Evolutionary conservation across 2,888 invertebrate species (phyloP), one percentile per base, ranked within the genome.

Genomic region (Listrodromus nycthemerus): DNA sequence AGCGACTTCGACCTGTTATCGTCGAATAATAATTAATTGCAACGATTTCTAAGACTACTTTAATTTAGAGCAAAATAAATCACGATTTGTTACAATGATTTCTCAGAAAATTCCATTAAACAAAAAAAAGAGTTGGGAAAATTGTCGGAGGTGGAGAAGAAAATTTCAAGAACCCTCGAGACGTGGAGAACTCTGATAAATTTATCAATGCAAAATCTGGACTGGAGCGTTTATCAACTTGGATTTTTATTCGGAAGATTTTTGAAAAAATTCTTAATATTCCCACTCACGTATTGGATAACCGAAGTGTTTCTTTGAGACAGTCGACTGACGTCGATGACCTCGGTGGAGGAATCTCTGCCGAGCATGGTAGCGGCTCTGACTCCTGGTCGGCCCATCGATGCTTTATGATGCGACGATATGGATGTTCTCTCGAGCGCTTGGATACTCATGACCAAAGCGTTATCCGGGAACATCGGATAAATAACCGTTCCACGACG

Each of bases 311-410:
- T 87, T 41, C 77, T 89, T 37, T 91, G 88, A 0, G 87, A 76
- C 1, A 92, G 76, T n/a, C 76, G 81, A 48, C 87, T 85, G 0
- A 92, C 87, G 21, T 92, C 89, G 70, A 92, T 85, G 45, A 89
- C 70, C 7, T 91, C 92, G 0, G 92, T 91, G 0, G 88, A 81
- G 0, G 90, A 87, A 45, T 91, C 83, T 13, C 65, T 76, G 1
- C 73, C 70, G 0, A 92, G 83, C 1, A 84, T 13, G 0, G 87
- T 87, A 0, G 89, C 90, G 0, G 92, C 92, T 24, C 88, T 87
- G 3, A 92, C 92, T 0, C 82, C 80, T 0, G 89, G 87, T 30
- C 71, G 76, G 13, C 48, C 63, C 1, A 66, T 67, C n/a, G 52
- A 41, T 1, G 66, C 4, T 55, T 74, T 58, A 13, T 63, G 48